Evolutionary conservation across 2,113 vertebrate genomes (phyloP), one percentile per base, ranked within the genome.

Genomic region (Cathartes aura): DNA sequence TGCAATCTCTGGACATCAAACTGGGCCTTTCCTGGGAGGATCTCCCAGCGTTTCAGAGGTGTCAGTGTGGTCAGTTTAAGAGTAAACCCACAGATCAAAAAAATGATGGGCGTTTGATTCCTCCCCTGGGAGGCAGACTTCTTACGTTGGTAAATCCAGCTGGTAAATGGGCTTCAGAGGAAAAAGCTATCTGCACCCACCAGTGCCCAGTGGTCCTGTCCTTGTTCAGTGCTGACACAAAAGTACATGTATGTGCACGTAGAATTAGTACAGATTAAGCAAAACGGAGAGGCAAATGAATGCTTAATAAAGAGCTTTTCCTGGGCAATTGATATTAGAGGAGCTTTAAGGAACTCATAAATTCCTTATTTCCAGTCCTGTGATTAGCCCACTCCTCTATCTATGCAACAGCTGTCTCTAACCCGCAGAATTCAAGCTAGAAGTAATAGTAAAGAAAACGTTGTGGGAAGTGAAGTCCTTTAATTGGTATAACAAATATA

Each of bases 401-500:
- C 48, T 52, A 42, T 58, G 55, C 48, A 96, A 72, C 81, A 94
- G n/a, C 22, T 0, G 0, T 56, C 48, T 89, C 43, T 68, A 79
- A 20, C 21, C 9, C 11, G 15, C 26, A 76, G 62, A 79, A 70
- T 80, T 82, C 87, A 93, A 92, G n/a, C 55, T 83, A 71, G 73
- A 40, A 70, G 36, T 59, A 82, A 26, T 76, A 87, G 53, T 87
- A 63, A 87, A 89, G 50, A 74, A 84, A 95, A 47, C 0, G 0
- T 38, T 32, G 24, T 72, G 32, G 80, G 34, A 82, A 91, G 43
- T 43, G 23, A 94, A 87, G 43, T 62, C 45, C 52, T 94, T 91
- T 80, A 94, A 87, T 58, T 88, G 66, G 48, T 40, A 47, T 82
- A 89, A 68, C 64, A 79, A 87, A 96, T 84, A 68, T 75, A 89